Base-by-base conservation (phyloP, 2,113 vertebrate species). In the Antennarius striatus region DNA sequence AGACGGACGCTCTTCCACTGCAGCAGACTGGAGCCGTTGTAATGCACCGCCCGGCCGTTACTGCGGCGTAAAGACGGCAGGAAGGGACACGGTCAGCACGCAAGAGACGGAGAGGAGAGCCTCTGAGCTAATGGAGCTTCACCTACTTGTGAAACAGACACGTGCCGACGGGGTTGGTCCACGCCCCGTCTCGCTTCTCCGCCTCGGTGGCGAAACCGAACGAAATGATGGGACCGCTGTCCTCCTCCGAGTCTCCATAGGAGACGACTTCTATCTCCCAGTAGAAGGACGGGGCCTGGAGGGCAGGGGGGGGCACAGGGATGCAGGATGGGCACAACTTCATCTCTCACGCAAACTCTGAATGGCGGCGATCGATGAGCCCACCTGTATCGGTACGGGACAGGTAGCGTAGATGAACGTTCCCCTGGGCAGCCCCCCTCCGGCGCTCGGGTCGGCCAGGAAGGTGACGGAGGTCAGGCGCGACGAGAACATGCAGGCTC, bases 1-100 rank as follows among this genome's bases (percentile, higher is more conserved):
- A 99, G 76, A 45, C 98, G 92, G 67, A 98, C 96, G 0, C 98
- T 99, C 89, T 99, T 99, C 98, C 98, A 99, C 93, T 99, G 98
- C 13, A 99, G 91, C 76, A 99, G 89, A 85, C 97, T 99, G 90
- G 98, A 99, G 76, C 98, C 97, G 5, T 99, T 99, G 89, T 99
- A 99, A 84, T 99, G 97, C 71, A 99, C 98, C 2, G 96, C 96
- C 75, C 98, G 85, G 9, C 98, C 98, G 32, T 99, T 99, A 93
- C 98, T 99, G 78, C 49, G 51, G 73, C 16, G 42, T 1, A 69
- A 17, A 75, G 58, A 55, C 46, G 83, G 50, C 22, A 22, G 22
- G 22, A 22, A 22, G 22, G 22, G 22, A 22, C 1, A 22, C 22
- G 22, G 22, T 22, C 22, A 22, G 22, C 22, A 22, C n/a, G 22